Conservation (phyloP, 2,113 vertebrate species). For the Triplophysa rosa region DNA sequence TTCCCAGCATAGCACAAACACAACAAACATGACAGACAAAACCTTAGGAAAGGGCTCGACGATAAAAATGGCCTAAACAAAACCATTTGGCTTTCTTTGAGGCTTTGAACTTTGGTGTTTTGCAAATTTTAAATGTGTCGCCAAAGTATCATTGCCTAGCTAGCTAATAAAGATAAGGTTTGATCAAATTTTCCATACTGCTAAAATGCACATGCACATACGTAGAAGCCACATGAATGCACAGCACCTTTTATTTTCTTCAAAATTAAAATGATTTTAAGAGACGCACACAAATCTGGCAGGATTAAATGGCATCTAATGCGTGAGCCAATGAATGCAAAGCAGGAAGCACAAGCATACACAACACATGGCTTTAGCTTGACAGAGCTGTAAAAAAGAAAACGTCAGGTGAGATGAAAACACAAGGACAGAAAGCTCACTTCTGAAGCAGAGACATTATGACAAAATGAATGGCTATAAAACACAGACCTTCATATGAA, state of each 20-base stretch:
- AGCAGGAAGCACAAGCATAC: constrained; percentile 48
- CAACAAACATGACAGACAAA: not conserved
- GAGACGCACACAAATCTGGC: not conserved
- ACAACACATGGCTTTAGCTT: not conserved
- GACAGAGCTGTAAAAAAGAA: constrained; percentile 7
- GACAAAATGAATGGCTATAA: not conserved
- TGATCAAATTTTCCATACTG: too few species aligned
- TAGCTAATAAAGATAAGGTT: too few species aligned
- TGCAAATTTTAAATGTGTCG: too few species aligned
- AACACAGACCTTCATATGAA: constrained; percentile 15
- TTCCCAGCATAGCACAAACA: not conserved
- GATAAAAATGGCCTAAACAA: not conserved
- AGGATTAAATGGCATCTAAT: constrained; percentile 15
- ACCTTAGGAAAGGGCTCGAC: not conserved
- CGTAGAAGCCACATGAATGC: not conserved
- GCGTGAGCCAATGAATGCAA: constrained; percentile 46
- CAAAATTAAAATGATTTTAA: not conserved
- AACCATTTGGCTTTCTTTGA: not conserved
- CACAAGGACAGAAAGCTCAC: constrained; percentile 24
- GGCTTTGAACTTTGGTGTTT: not conserved
- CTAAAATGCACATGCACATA: too few species aligned
- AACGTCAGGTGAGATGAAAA: not conserved
- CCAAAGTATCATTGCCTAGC: not conserved
- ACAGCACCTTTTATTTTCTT: not conserved
- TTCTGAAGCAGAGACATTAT: constrained; percentile 30